Percentiles rank a stretch among this genome's conserved stretches.
Evolutionary conservation across 2,888 invertebrate genomes (phyloP).

Genomic region (Dryococelus australis): DNA sequence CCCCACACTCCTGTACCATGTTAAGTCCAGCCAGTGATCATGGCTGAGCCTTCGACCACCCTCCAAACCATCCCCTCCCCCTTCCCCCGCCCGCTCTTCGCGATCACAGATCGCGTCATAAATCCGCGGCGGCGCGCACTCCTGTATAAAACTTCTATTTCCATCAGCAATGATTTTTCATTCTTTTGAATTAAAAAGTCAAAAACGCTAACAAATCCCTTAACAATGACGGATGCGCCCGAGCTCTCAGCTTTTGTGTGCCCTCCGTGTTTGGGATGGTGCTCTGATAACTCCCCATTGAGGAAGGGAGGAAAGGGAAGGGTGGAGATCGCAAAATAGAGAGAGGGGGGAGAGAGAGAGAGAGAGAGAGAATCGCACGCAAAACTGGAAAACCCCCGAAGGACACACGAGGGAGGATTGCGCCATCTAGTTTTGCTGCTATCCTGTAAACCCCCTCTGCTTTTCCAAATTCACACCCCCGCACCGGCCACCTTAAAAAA

Average conservation of each 20-base stretch:
- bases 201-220: slow-evolving; percentile 17
- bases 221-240: slow-evolving; percentile 24
- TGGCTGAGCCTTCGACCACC: slow-evolving; percentile 13
- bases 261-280: not conserved
- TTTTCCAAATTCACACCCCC: not conserved
- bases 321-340: not conserved
- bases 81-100: not conserved
- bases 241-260: not conserved
- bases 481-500: slow-evolving; percentile 6
- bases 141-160: slow-evolving; percentile 26
- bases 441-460: not conserved
- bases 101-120: slow-evolving; percentile 8
- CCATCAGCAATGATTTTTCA: slow-evolving; percentile 29
- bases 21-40: slow-evolving; percentile 19
- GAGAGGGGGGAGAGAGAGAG: not conserved
- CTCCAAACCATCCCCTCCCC: not conserved
- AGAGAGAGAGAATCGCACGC: not conserved
- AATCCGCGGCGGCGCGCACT: not conserved
- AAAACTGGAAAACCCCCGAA: not conserved
- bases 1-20: not conserved
- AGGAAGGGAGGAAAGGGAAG: not conserved
- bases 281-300: not conserved
- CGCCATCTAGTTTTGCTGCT: not conserved
- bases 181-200: slow-evolving; percentile 30
- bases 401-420: not conserved